Conservation (phyloP, 2,888 invertebrate species). For the Andricus curvator region DNA sequence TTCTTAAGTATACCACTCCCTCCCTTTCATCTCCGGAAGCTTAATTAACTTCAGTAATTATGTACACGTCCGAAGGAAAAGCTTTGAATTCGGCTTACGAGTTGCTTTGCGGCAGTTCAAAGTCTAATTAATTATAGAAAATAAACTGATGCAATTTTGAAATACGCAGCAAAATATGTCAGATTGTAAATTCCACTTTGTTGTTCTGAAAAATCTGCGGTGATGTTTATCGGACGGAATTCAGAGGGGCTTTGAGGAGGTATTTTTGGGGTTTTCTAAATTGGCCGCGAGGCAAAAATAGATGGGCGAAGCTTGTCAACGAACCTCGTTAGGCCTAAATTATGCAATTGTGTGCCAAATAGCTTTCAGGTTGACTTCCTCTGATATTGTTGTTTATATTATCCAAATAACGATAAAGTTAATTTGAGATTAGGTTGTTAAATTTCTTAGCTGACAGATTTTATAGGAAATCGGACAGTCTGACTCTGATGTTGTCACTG, state of each 20-base stretch:
- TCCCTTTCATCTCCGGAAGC: slow-evolving; percentile 65
- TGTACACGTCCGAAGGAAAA: slow-evolving; percentile 56
- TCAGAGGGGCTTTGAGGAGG: neutral
- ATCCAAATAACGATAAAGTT: neutral
- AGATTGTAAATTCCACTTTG: neutral
- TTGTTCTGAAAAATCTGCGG: neutral
- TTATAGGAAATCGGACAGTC: too few species aligned
- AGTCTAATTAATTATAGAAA: slow-evolving; percentile 2
- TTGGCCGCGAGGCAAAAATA: slow-evolving; percentile 18
- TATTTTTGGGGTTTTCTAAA: slow-evolving; percentile 22
- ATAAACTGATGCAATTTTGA: neutral
- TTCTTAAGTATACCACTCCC: slow-evolving; percentile 52
- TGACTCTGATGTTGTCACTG: too few species aligned
- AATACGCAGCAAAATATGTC: neutral
- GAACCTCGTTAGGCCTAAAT: slow-evolving; percentile 26
- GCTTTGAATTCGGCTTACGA: slow-evolving; percentile 47
- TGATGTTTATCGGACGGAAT: slow-evolving; percentile 11
- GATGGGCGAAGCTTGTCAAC: slow-evolving; percentile 22
- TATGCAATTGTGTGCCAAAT: slow-evolving; percentile 26
- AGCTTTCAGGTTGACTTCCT: slow-evolving; percentile 9
- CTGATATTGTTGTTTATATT: neutral
- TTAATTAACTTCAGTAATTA: slow-evolving; percentile 71
- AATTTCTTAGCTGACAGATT: too few species aligned
- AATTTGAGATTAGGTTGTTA: too few species aligned
- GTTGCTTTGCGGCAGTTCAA: neutral